Percentiles rank a stretch among this genome's conserved stretches.
phyloP scores from a whole-genome alignment of 2,797 vertebrate genomes.

The Cossypha dichroa region DNA sequence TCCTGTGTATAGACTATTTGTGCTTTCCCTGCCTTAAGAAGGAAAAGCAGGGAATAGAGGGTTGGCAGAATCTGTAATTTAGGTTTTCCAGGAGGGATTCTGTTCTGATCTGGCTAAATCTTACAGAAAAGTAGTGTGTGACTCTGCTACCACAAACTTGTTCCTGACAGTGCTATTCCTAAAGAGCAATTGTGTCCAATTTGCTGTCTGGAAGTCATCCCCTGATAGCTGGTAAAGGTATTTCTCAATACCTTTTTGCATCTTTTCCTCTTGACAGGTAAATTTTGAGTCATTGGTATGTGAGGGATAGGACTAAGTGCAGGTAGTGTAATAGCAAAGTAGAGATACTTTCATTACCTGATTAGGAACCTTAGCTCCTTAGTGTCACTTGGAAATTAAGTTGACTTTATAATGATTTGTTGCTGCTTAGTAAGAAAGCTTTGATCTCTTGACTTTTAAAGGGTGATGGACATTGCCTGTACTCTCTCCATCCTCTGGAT shows the following conservation, averaged over 20 bases:
- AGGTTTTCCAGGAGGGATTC: not conserved
- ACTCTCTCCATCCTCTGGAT: not conserved
- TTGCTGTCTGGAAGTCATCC: not conserved
- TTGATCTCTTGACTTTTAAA: not conserved
- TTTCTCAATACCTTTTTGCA: not conserved
- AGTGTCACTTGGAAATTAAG: not conserved
- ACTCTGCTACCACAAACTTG: not conserved
- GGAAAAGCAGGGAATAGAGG: not conserved
- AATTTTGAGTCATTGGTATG: not conserved
- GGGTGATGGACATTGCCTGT: not conserved
- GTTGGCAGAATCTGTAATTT: not conserved
- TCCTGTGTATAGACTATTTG: not conserved
- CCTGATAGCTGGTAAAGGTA: not conserved
- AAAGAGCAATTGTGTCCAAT: not conserved
- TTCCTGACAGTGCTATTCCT: not conserved
- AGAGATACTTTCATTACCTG: not conserved
- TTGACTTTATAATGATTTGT: not conserved
- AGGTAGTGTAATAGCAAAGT: not conserved
- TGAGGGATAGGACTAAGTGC: not conserved
- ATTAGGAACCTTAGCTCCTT: not conserved
- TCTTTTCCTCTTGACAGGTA: not conserved
- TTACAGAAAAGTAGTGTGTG: not conserved
- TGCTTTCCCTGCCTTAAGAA: not conserved
- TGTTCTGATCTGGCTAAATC: not conserved
- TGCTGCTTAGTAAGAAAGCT: not conserved